Conservation (phyloP, 1,140 invertebrate genomes). For the Euura lappo region DNA sequence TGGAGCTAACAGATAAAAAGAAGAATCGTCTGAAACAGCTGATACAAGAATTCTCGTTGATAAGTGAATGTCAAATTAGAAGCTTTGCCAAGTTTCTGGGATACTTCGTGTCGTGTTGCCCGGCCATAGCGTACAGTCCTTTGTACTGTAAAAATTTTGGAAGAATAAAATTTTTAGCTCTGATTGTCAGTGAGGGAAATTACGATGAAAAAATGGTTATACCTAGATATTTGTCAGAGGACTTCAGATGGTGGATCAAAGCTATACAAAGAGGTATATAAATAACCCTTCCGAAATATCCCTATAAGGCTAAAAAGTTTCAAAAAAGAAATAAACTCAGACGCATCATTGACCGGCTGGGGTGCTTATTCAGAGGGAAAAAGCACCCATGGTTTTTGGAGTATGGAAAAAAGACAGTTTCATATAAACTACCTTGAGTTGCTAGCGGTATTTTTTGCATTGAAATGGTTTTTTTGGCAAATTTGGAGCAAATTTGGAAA, state of each 20-base stretch:
- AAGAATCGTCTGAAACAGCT: not conserved
- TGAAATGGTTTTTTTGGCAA: too few species aligned
- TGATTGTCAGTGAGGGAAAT: too few species aligned
- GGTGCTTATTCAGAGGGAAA: not conserved
- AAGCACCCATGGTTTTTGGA: not conserved
- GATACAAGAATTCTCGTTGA: too few species aligned
- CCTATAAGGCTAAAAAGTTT: not conserved
- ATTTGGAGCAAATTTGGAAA: not conserved
- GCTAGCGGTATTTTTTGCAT: not conserved
- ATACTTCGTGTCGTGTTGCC: too few species aligned
- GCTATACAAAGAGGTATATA: not conserved
- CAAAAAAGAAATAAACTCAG: not conserved
- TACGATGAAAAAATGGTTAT: too few species aligned
- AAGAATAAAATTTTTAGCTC: not conserved
- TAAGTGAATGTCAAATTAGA: too few species aligned
- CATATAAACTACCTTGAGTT: too few species aligned
- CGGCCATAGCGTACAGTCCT: too few species aligned
- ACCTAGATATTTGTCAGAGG: too few species aligned
- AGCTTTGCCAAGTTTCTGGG: too few species aligned
- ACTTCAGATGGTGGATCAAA: not conserved
- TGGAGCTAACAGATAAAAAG: not conserved
- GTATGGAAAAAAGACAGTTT: not conserved
- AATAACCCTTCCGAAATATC: too few species aligned
- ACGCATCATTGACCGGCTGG: not conserved
- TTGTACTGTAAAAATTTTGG: too few species aligned